phyloP scores from a whole-genome alignment of 1,140 invertebrate genomes.

The Drosophila murphyi region DNA sequence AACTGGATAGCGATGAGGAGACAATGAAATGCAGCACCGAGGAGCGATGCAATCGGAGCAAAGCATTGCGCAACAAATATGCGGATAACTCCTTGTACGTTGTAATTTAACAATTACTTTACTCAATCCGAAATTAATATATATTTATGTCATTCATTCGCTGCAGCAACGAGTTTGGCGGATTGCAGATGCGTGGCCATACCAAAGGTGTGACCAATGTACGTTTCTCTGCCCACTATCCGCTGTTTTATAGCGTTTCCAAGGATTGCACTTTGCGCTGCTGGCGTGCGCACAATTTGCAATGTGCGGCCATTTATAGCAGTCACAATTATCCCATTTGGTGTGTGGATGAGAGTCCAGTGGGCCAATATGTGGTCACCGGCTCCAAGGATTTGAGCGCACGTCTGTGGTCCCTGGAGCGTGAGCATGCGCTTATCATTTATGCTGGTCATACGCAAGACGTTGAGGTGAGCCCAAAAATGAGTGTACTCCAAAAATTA shows the following conservation, averaged over 20 bases:
- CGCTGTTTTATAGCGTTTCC: conserved; percentile 90
- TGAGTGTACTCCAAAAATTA: neutral
- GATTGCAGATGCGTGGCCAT: conserved; percentile 89
- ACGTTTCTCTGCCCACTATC: conserved; percentile 86
- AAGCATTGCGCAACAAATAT: conserved; percentile 62
- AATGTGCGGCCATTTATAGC: conserved; percentile 89
- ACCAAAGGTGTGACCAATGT: conserved; percentile 90
- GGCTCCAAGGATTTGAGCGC: conserved; percentile 94
- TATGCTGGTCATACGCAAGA: conserved; percentile 93
- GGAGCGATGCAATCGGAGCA: conserved; percentile 41
- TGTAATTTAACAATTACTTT: neutral
- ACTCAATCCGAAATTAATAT: neutral
- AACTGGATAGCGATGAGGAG: conserved; percentile 44
- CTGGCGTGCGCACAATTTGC: conserved; percentile 89
- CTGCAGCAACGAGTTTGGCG: conserved; percentile 85
- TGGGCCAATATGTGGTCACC: conserved; percentile 90
- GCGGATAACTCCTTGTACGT: conserved; percentile 75
- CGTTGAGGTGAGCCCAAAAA: conserved; percentile 88
- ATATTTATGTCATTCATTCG: neutral
- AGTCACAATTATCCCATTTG: conserved; percentile 95
- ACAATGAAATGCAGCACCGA: conserved; percentile 31
- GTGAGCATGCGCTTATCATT: conserved; percentile 91
- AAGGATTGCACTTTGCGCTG: conserved; percentile 91
- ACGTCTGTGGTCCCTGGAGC: conserved; percentile 93
- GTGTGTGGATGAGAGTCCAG: conserved; percentile 91